phyloP scores from a whole-genome alignment of 2,888 invertebrate species.

The Choreutis nemorana region DNA sequence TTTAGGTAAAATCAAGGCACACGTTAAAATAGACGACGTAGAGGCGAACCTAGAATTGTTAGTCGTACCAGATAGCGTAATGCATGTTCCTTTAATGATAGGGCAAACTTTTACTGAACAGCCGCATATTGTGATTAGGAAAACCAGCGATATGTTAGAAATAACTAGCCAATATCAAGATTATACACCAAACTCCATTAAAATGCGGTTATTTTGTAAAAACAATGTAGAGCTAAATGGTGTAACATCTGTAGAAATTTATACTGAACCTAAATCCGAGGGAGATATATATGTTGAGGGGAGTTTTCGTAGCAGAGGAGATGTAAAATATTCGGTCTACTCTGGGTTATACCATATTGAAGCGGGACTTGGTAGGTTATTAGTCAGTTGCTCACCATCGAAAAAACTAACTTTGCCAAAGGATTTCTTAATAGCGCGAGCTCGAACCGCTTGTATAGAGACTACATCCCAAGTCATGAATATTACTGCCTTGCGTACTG shows the following conservation, averaged over 20 bases:
- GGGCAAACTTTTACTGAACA: constrained; percentile 9
- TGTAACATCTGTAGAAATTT: not conserved
- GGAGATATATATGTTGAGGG: not conserved
- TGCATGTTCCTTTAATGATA: constrained; percentile 7
- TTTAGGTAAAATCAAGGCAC: constrained; percentile 3
- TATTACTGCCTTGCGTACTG: constrained; percentile 1
- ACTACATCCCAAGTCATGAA: not conserved
- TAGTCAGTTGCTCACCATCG: no score
- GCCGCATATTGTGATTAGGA: not conserved
- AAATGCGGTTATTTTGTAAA: not conserved
- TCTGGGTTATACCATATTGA: no score
- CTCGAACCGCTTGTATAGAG: not conserved
- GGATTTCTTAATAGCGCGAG: no score
- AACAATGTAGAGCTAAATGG: not conserved
- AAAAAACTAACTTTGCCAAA: no score
- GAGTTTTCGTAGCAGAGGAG: no score
- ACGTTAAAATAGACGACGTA: constrained; percentile 6
- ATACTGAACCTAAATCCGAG: not conserved
- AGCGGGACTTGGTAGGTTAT: no score
- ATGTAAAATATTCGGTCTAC: no score
- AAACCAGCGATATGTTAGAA: not conserved
- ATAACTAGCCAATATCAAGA: not conserved
- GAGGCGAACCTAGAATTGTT: constrained; percentile 5
- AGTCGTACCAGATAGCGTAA: constrained; percentile 5
- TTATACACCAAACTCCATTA: not conserved